Conservation (phyloP, 2,888 invertebrate genomes). For the Troides aeacus region DNA sequence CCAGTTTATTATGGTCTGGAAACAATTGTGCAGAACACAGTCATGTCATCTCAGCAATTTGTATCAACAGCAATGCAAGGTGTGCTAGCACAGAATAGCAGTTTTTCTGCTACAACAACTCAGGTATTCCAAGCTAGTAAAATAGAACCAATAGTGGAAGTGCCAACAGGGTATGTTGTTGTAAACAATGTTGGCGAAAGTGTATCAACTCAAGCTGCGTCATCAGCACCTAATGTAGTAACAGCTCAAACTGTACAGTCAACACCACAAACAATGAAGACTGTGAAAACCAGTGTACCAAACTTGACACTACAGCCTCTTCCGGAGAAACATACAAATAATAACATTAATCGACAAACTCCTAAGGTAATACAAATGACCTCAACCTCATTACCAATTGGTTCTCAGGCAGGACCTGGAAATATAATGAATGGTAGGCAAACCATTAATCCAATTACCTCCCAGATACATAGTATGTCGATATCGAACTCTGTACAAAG, state of each 20-base stretch:
- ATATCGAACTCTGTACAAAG: constrained; percentile 63
- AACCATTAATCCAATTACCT: constrained; percentile 72
- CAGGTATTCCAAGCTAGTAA: constrained; percentile 92
- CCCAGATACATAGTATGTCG: constrained; percentile 72
- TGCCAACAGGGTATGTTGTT: constrained; percentile 85
- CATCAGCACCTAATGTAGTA: constrained; percentile 68
- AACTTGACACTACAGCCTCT: constrained; percentile 74
- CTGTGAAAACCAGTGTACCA: constrained; percentile 64
- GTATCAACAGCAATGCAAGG: constrained; percentile 90
- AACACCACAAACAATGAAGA: constrained; percentile 65
- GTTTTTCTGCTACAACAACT: constrained; percentile 91
- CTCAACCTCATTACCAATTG: constrained; percentile 51
- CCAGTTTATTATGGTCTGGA: constrained; percentile 91
- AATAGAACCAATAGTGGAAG: constrained; percentile 89
- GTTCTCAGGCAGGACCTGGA: constrained; percentile 56
- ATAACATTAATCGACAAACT: constrained; percentile 56
- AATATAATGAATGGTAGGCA: constrained; percentile 63
- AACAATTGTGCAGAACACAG: constrained; percentile 92
- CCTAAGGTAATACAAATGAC: constrained; percentile 75
- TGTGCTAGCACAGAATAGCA: constrained; percentile 88
- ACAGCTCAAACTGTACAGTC: constrained; percentile 68
- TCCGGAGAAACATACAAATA: constrained; percentile 64
- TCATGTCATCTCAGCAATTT: constrained; percentile 93
- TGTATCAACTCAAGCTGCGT: constrained; percentile 57
- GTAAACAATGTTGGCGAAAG: constrained; percentile 82